Evolutionary conservation across 2,797 vertebrate species (phyloP).

Genomic region (Tarsius wallacei): DNA sequence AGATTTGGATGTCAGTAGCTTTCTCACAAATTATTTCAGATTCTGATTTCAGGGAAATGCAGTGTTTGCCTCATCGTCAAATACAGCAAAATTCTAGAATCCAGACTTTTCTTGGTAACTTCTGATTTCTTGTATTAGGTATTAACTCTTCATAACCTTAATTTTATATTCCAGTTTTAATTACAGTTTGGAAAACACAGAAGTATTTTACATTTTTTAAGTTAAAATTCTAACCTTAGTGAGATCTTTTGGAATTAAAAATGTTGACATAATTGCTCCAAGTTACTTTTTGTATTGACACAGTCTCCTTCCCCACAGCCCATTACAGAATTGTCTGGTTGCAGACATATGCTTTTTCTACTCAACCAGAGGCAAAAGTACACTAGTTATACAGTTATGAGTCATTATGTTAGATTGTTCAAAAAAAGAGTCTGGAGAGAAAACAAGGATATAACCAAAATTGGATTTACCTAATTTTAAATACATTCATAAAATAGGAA

Average conservation of each 20-base stretch:
- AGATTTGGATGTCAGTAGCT: constrained; percentile 63
- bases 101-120: constrained; percentile 8
- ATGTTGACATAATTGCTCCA: background rate
- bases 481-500: background rate
- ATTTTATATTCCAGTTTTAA: background rate
- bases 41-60: constrained; percentile 58
- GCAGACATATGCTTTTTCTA: background rate
- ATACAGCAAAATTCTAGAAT: constrained; percentile 5
- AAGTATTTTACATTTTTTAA: constrained; percentile 39
- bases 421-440: background rate
- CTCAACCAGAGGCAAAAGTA: background rate
- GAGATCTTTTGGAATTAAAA: constrained; percentile 52
- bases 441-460: background rate
- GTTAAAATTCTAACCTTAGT: background rate
- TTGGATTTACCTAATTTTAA: background rate
- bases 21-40: constrained; percentile 67
- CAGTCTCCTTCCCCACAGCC: background rate
- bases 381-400: background rate
- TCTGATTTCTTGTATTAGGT: background rate
- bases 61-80: constrained; percentile 61
- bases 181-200: constrained; percentile 64
- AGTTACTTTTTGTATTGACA: background rate
- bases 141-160: background rate
- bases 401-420: constrained; percentile 33
- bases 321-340: background rate